Base-by-base conservation (phyloP, 1,140 invertebrate genomes). In the Popillia japonica region DNA sequence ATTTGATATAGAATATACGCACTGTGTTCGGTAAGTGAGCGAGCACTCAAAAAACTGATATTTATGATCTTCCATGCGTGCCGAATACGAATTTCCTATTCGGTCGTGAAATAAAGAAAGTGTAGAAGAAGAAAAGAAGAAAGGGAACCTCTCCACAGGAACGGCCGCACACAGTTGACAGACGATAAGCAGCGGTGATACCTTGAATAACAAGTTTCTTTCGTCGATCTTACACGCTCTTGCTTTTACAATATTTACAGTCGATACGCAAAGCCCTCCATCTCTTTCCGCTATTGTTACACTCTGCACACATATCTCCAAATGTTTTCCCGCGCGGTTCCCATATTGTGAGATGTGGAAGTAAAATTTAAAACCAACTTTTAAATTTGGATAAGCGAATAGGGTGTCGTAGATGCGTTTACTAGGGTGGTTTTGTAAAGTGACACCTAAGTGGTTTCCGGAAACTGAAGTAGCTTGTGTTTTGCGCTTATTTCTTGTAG, bases 221-320 rank as follows among this genome's bases (percentile, higher is more conserved):
- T 55, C 48, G 11, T 17, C 48, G 48, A n/a, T 55, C 48, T 55
- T 55, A 55, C 48, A 55, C 7, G 48, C n/a, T 55, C 48, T 55
- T 55, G 48, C 48, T 55, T 17, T 55, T 55, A 55, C 48, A 55
- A 55, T 55, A 55, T 55, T 55, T 55, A 55, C 48, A 55, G 48
- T 55, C 48, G n/a, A 17, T 17, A 17, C 14, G 14, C 14, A 17
- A 55, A 55, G 48, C n/a, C 48, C 14, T 17, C 17, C 48, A 55
- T n/a, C 48, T 11, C 48, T 17, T 55, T n/a, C 14, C 48, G n/a
- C 48, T n/a, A 55, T 55, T 55, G 48, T 55, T 55, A 55, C 48
- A 7, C 48, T 55, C 14, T 17, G 48, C 48, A 55, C 48, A 55
- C 48, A n/a, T 17, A 17, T 55, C n/a, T 55, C 48, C 27, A 34